These are phyloP conservation scores for Gymnarchus niloticus DNA, from an alignment of 2,113 vertebrate genomes.

Conservation along the genomic window DNA sequence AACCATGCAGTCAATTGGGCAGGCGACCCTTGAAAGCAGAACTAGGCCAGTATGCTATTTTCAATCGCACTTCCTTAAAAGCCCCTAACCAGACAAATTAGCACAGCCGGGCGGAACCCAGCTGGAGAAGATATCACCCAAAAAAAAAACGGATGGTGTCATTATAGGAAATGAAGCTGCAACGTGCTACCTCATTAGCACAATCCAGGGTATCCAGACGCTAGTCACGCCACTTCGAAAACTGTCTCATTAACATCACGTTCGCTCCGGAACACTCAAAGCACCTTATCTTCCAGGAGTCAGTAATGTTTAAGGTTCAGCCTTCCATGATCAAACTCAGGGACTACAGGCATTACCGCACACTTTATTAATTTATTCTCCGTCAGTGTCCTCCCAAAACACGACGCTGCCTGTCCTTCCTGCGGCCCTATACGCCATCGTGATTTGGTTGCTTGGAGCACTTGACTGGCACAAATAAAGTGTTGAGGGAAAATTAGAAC, in stretches of 20 bases:
- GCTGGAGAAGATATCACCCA: neutral
- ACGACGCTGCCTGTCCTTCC: too few species aligned
- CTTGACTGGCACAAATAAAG: neutral
- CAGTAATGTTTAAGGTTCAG: neutral
- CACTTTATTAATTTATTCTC: neutral
- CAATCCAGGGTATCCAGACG: neutral
- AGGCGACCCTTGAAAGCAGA: too few species aligned
- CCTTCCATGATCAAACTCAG: neutral
- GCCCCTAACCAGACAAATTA: neutral
- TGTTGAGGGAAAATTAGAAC: neutral
- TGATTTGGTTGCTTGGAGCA: neutral
- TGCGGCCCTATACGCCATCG: too few species aligned
- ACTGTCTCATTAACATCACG: conserved; percentile 2
- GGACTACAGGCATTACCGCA: neutral
- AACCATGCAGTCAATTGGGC: too few species aligned
- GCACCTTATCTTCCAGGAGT: neutral
- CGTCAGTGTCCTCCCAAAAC: too few species aligned
- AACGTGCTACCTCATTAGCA: neutral
- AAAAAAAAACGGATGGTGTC: neutral
- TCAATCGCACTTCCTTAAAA: neutral
- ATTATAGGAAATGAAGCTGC: neutral
- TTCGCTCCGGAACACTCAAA: neutral
- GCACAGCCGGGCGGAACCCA: neutral
- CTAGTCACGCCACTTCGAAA: neutral
- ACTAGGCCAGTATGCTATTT: too few species aligned